A percentile compares a stretch with the other conserved stretches of the same genome.
These are phyloP conservation scores for Erpobdella octoculata DNA, from an alignment of 2,888 invertebrate genomes.

Conservation along the genomic window DNA sequence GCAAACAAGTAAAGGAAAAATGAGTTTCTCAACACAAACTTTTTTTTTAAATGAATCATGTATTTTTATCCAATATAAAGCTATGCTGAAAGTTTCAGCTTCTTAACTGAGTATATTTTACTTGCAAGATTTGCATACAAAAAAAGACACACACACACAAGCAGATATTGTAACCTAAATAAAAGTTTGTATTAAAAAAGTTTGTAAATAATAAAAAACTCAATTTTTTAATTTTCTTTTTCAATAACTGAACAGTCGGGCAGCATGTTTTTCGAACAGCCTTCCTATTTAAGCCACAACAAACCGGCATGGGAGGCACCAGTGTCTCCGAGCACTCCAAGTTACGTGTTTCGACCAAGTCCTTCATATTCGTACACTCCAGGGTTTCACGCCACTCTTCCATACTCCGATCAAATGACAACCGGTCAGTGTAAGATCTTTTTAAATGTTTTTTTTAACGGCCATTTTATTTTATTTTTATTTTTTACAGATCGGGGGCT, in stretches of 20 bases:
- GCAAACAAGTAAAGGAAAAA: too few species aligned
- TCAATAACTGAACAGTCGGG: not conserved
- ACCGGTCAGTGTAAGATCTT: not conserved
- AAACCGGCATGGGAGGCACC: not conserved
- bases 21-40: too few species aligned
- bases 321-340: not conserved
- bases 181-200: not conserved
- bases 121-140: too few species aligned
- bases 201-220: not conserved
- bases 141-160: too few species aligned
- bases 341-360: constrained; percentile 20
- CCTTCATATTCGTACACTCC: constrained; percentile 19
- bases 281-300: not conserved
- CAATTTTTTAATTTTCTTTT: not conserved
- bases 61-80: too few species aligned
- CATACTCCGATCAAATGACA: constrained; percentile 8
- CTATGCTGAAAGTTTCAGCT: too few species aligned
- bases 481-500: not conserved
- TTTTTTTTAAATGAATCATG: too few species aligned
- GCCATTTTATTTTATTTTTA: not conserved
- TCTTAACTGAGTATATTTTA: too few species aligned
- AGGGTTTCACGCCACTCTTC: constrained; percentile 9
- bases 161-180: too few species aligned
- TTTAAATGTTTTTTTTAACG: too few species aligned
- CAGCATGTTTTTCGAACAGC: constrained; percentile 3